These are phyloP conservation scores for Drosophila koepferae DNA, from an alignment of 2,888 invertebrate species.

Conservation along the genomic window DNA sequence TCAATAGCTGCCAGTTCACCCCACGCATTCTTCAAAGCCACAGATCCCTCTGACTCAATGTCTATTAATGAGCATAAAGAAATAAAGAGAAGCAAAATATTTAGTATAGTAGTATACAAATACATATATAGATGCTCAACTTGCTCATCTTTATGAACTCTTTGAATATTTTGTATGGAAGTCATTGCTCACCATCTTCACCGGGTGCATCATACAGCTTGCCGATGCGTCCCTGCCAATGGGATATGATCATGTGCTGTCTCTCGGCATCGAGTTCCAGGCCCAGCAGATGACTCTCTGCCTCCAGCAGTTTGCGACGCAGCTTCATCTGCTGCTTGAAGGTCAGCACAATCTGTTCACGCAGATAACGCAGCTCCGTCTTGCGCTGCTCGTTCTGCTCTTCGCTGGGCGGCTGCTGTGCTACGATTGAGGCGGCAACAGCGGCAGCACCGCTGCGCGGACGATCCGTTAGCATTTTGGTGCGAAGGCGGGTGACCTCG, in stretches of 20 bases:
- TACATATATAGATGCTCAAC: too few relatives aligned
- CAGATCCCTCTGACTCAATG: conserved; percentile 84
- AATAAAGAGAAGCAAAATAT: not conserved
- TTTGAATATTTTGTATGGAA: too few relatives aligned
- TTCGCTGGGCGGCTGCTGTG: conserved; percentile 70
- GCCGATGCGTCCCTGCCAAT: conserved; percentile 94
- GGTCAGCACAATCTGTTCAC: conserved; percentile 94
- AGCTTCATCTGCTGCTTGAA: conserved; percentile 97
- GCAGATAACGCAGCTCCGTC: conserved; percentile 88
- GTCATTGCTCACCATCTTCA: conserved; percentile 80
- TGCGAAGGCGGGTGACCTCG: conserved; percentile 92
- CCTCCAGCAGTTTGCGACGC: conserved; percentile 93
- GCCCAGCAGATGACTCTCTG: conserved; percentile 95
- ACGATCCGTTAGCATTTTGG: conserved; percentile 92
- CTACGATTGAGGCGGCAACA: conserved; percentile 38
- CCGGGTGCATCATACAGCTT: conserved; percentile 85
- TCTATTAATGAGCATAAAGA: conserved; percentile 56
- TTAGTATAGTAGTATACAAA: too few relatives aligned
- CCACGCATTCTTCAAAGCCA: conserved; percentile 92
- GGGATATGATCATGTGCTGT: conserved; percentile 93
- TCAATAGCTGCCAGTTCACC: conserved; percentile 93
- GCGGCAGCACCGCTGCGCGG: conserved; percentile 85
- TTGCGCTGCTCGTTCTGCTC: conserved; percentile 85
- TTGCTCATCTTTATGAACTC: too few relatives aligned
- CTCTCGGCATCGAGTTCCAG: conserved; percentile 95